phyloP scores from a whole-genome alignment of 2,113 vertebrate species.

The Anhinga rufa region DNA sequence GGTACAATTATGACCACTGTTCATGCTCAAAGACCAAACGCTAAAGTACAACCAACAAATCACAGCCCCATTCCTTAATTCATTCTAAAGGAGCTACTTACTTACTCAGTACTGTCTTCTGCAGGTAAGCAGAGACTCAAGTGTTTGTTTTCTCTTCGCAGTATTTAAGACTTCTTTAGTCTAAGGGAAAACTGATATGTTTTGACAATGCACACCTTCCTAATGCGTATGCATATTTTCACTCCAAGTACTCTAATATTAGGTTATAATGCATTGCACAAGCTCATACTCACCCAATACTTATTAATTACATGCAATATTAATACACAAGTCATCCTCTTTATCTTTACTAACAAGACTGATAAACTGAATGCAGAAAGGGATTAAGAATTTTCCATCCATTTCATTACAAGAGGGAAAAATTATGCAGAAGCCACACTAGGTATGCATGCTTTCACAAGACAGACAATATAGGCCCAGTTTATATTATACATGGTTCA shows the following conservation, averaged over 20 bases:
- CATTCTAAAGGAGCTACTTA: neutral
- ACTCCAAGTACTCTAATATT: neutral
- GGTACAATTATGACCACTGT: neutral
- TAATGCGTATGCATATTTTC: neutral
- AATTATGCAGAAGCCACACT: conserved; percentile 23
- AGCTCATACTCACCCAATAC: conserved; percentile 22
- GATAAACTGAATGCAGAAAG: conserved; percentile 53
- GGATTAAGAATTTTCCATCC: conserved; percentile 45
- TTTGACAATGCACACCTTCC: neutral
- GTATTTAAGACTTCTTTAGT: neutral
- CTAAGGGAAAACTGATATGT: neutral
- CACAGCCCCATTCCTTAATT: neutral
- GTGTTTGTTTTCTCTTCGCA: neutral
- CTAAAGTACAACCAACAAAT: neutral
- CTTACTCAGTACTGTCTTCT: neutral
- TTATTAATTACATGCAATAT: conserved; percentile 34
- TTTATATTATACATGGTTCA: neutral
- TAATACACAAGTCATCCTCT: conserved; percentile 52
- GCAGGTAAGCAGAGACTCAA: neutral
- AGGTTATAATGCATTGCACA: conserved; percentile 3
- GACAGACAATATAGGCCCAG: neutral
- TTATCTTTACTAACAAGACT: conserved; percentile 60
- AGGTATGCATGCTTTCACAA: neutral
- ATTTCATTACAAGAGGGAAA: conserved; percentile 7
- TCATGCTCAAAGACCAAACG: neutral